Evolutionary conservation across 2,888 invertebrate genomes (phyloP), one percentile per base, ranked within the genome.

Genomic region (Spilarctia lutea): DNA sequence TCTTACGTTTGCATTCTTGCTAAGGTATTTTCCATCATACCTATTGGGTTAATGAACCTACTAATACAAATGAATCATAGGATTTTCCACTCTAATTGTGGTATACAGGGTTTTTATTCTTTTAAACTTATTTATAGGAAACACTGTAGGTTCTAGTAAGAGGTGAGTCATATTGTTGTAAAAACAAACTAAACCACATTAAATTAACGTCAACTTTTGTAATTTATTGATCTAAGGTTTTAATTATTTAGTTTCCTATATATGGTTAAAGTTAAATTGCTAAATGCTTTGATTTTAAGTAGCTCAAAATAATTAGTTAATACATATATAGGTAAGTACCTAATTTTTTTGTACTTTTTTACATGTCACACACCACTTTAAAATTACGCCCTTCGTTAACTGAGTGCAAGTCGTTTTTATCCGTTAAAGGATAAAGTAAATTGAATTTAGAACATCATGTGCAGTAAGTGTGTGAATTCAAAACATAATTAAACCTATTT

Each of bases 31-130:
- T 48, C 18, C 20, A 60, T 13, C 27, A 16, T 42, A 65, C 39
- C 27, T 35, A 39, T 72, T 72, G 27, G 72, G 70, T 66, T 45
- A 42, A 60, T 30, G 73, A 11, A 65, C 69, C 39, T 39, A 4
- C 39, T 73, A 39, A 39, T 24, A 65, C 42, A 10, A 35, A 52
- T 20, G 24, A 70, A 56, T 70, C 66, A 66, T n/a, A 4, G 70
- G 74, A 4, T 56, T 74, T 74, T 60, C 70, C 70, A 42, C 7
- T 70, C 52, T 66, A 74, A 70, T 65, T 65, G 27, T 39, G 30
- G 65, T 68, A 35, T 7, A 73, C 20, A 16, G 30, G 27, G 69
- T 70, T 70, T 68, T 60, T 27, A 60, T 56, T 56, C n/a, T 35
- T n/a, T 35, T 63, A 63, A 63, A 30, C 70, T 70, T 63, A 60